Percentiles rank a stretch among this genome's conserved stretches.
Conservation (phyloP, 2,113 vertebrate species). For the Cryptotis parvus region DNA sequence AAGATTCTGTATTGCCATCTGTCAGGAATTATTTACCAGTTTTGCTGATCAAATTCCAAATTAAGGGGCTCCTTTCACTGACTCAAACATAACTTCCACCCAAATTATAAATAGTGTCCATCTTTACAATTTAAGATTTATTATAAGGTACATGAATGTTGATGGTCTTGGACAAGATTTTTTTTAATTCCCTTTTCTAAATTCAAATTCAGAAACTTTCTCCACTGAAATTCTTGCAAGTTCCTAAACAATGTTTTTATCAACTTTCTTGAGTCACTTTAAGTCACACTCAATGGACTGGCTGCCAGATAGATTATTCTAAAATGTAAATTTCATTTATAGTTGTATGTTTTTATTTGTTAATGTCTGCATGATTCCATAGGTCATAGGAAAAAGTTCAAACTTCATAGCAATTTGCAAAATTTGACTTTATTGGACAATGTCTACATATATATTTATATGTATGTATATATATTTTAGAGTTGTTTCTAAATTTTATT, state of each 20-base stretch:
- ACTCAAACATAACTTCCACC: slow-evolving; percentile 45
- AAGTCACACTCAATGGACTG: neutral
- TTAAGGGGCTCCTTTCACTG: slow-evolving; percentile 65
- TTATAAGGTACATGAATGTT: neutral
- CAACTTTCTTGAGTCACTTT: neutral
- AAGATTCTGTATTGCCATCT: slow-evolving; percentile 78
- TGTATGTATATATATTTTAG: too few relatives aligned
- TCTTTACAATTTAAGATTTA: slow-evolving; percentile 44
- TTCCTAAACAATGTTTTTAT: slow-evolving; percentile 17
- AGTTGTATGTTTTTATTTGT: slow-evolving; percentile 27
- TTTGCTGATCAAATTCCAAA: slow-evolving; percentile 79
- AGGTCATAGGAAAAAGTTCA: slow-evolving; percentile 34
- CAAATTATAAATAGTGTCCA: slow-evolving; percentile 66
- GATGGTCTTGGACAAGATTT: neutral
- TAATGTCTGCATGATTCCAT: neutral
- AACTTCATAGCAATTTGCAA: neutral
- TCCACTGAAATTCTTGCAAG: slow-evolving; percentile 16
- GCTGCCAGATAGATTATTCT: slow-evolving; percentile 48
- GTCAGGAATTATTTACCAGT: slow-evolving; percentile 78
- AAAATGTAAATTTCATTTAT: slow-evolving; percentile 44
- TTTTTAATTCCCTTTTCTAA: neutral
- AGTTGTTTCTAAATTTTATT: too few relatives aligned
- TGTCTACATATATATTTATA: too few relatives aligned
- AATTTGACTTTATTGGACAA: neutral
- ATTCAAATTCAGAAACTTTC: neutral